Base-by-base conservation (phyloP, 2,797 vertebrate species). In the Lepilemur ruficaudatus region DNA sequence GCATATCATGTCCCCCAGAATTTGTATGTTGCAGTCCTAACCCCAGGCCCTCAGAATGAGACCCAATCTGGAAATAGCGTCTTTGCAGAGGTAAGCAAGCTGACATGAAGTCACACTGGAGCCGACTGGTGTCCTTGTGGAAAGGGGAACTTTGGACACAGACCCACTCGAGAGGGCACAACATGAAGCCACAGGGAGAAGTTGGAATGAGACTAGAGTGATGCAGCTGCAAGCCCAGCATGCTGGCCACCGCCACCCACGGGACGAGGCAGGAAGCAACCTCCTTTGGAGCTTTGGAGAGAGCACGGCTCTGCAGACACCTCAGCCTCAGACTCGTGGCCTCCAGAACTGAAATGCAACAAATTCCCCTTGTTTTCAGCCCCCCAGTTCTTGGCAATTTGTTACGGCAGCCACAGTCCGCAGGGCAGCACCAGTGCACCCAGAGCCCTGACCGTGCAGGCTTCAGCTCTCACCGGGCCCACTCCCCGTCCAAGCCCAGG, bases 131-230 rank as follows among this genome's bases (percentile, higher is more conserved):
- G 28, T 69, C 43, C n/a, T 30, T 15, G 17, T 7, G 1, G 61
- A 65, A 35, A 57, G 5, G 7, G 46, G n/a, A 69, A 22, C 15
- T 3, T 0, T 1, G 43, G 6, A 38, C 17, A 10, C 30, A 23
- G 81, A 50, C 12, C 23, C 17, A 17, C 30, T 70, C 18, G 9
- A 13, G 22, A 41, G 2, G n/a, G 22, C 13, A 28, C 1, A 11
- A 38, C 0, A 3, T 4, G 14, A 1, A 15, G 86, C 32, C 20
- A 20, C 8, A 2, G 4, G 35, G 63, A 23, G 14, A 57, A 30
- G 59, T 1, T 0, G 0, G 59, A 12, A 18, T 0, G 4, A 0
- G 14, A 5, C 50, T 2, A 1, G 1, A 25, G 35, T 7, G 0
- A 1, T 11, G n/a, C 8, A 35, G 12, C 50, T n/a, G 2, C 22